Base-by-base conservation (phyloP, 2,888 invertebrate species). In the Clepsis dumicolana region DNA sequence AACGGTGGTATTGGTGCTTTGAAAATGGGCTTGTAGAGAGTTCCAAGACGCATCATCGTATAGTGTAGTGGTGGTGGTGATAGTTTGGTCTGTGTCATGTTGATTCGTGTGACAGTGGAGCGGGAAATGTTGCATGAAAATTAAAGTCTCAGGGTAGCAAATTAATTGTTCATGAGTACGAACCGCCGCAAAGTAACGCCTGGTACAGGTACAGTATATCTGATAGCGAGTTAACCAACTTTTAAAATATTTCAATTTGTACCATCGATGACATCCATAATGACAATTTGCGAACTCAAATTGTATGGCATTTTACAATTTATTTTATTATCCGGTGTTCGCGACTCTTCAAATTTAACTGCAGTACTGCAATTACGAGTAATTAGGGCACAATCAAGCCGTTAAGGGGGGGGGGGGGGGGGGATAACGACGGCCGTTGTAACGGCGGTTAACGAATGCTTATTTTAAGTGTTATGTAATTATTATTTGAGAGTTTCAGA, bases 291-390 rank as follows among this genome's bases (percentile, higher is more conserved):
- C 8, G 50, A 44, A 41, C 29, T 21, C 53, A 61, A 60, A 60
- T 53, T 60, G 12, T 27, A 60, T 52, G 52, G 38, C 35, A 52
- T 65, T 57, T 53, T 14, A 53, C 61, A 41, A 61, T 66, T 54
- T 54, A 54, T 61, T 66, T 54, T 25, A 66, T 18, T 48, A 41
- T 52, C 16, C 24, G 35, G 52, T 53, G 41, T 41, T 52, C 59
- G 35, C 65, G 18, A 54, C 61, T 61, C 61, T 48, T 66, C 27
- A 61, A 60, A 56, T 66, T 54, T 61, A 35, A 66, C 61, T 21
- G 32, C 24, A 60, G 24, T 44, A 21, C 54, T 35, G 35, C 61
- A 61, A 66, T 66, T 54, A 66, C 35, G 18, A 62, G 54, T 66
- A 61, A 66, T 66, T 66, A 62, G 24, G 66, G 32, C 53, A 56